Conservation (phyloP, 2,888 invertebrate species). For the Oeneis ivallda region DNA sequence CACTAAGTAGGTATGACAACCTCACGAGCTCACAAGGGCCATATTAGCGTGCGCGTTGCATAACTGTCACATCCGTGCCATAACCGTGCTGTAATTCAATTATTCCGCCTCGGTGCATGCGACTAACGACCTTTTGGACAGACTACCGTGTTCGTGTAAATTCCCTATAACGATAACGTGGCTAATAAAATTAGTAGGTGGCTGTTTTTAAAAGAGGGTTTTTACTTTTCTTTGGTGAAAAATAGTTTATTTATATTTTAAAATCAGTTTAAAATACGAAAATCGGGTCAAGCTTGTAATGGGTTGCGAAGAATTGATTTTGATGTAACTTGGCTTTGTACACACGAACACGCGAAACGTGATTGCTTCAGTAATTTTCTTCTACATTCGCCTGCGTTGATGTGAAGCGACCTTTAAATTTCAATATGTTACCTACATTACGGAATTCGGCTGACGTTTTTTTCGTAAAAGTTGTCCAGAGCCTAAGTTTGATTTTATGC, state of each 20-base stretch:
- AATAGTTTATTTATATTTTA: background rate
- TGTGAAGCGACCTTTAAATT: no score
- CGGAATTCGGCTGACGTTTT: no score
- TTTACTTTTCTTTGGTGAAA: background rate
- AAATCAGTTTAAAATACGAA: background rate
- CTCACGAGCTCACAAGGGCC: slow-evolving; percentile 40
- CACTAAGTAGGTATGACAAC: background rate
- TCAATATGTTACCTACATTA: no score
- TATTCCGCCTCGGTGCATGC: slow-evolving; percentile 68
- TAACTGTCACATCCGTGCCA: slow-evolving; percentile 48
- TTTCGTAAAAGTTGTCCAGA: no score
- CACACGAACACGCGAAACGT: no score
- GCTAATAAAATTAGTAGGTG: slow-evolving; percentile 32
- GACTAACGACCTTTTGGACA: slow-evolving; percentile 70
- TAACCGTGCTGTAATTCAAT: slow-evolving; percentile 70
- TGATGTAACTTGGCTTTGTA: no score
- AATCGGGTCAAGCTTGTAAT: no score
- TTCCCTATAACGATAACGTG: slow-evolving; percentile 31
- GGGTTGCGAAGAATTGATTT: no score
- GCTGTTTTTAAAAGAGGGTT: slow-evolving; percentile 4
- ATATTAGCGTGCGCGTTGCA: slow-evolving; percentile 49
- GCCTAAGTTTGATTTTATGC: no score
- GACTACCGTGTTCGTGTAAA: slow-evolving; percentile 30
- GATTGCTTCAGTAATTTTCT: background rate
- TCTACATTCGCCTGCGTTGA: background rate